Evolutionary conservation across 2,113 vertebrate species (phyloP).

Genomic region (Thalassoma bifasciatum): DNA sequence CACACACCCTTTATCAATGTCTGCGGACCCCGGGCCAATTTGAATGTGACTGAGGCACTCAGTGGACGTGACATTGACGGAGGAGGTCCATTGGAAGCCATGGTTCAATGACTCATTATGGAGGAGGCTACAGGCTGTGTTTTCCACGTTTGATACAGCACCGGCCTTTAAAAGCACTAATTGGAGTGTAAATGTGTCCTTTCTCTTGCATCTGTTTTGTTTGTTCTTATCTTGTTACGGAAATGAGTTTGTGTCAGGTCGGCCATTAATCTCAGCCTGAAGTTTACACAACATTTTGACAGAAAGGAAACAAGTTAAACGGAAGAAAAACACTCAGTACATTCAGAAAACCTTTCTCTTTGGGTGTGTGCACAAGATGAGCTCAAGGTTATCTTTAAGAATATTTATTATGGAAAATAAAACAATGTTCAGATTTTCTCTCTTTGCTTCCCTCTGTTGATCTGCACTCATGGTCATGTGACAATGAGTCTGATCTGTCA

Average conservation of each 20-base stretch:
- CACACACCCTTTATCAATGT: constrained; percentile 74
- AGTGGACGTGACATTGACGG: constrained; percentile 75
- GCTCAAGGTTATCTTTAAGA: too few relatives aligned
- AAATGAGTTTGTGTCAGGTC: constrained; percentile 44
- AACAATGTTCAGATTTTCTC: too few relatives aligned
- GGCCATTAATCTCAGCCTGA: constrained; percentile 49
- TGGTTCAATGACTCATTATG: constrained; percentile 78
- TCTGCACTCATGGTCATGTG: too few relatives aligned
- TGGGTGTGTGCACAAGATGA: background rate
- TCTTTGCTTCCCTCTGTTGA: too few relatives aligned
- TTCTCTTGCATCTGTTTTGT: constrained; percentile 57
- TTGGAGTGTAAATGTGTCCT: constrained; percentile 74
- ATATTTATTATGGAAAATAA: too few relatives aligned
- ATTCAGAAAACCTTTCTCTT: background rate
- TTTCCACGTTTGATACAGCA: constrained; percentile 71
- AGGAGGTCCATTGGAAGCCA: constrained; percentile 70
- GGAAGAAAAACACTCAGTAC: background rate
- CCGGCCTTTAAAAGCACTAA: constrained; percentile 69
- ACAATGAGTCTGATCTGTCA: too few relatives aligned
- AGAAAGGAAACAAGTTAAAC: constrained; percentile 20
- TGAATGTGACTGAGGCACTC: constrained; percentile 74
- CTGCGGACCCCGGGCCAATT: constrained; percentile 63
- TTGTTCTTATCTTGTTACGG: constrained; percentile 63
- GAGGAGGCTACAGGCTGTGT: constrained; percentile 56
- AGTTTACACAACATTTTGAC: constrained; percentile 35